Evolutionary conservation across 2,888 invertebrate species (phyloP), one percentile per base, ranked within the genome.

Genomic region (Cephus sareptanus): DNA sequence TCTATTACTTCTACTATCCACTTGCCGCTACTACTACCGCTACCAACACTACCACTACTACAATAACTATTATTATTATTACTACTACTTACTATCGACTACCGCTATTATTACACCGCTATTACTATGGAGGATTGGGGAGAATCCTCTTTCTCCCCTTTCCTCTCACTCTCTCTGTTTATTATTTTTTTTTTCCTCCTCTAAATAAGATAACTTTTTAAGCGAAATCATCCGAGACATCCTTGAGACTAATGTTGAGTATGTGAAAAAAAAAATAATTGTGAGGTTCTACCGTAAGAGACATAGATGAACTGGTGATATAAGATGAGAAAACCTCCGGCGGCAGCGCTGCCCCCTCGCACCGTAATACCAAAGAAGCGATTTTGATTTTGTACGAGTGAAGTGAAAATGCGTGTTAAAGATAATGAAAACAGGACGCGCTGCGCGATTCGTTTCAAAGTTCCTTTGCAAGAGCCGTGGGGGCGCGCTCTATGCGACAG

Each of bases 361-460:
- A 84, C 83, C 85, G 87, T 87, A 89, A 90, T 91, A 91, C 91
- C 91, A 91, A 91, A 91, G 91, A 91, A 88, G 89, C 89, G 89
- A 88, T 87, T 88, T 86, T 83, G 86, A 86, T 88, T 85, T 87
- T 87, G 86, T 89, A 79, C 79, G 77, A 87, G 86, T 87, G 90
- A 87, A 87, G 88, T 87, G 87, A 87, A 56, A 86, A 84, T 83
- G 85, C 86, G 86, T 79, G 76, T 79, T 56, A 23, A 56, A 9
- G 56, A 56, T 56, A 56, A 56, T 2, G 56, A 56, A 23, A 71
- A 4, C 13, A 71, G 69, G 75, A 77, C 34, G 77, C 30, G 74
- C 75, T 69, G 69, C 74, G n/a, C 76, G 76, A 74, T 37, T 84
- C 85, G 80, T 81, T 83, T 83, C 84, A 83, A 23, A 84, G 87